Evolutionary conservation across 2,888 invertebrate genomes (phyloP).

Genomic region (Lamellibrachia columna): DNA sequence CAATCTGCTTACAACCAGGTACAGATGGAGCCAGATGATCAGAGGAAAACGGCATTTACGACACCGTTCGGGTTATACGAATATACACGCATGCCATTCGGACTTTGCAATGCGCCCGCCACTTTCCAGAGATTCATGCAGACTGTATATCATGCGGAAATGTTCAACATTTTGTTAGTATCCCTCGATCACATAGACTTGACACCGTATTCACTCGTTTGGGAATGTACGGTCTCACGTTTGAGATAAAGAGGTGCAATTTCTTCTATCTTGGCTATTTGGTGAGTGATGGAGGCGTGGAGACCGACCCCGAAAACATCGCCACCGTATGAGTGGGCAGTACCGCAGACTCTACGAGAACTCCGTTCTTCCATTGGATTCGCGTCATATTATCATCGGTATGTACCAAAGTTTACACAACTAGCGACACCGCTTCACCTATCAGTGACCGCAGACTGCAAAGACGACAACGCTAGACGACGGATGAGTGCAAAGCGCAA

Average conservation of each 20-base stretch:
- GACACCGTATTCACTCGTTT: slow-evolving; percentile 37
- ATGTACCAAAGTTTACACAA: no score
- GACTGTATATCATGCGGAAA: slow-evolving; percentile 35
- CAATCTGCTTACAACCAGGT: slow-evolving; percentile 40
- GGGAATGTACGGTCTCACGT: slow-evolving; percentile 30
- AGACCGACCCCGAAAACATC: neutral
- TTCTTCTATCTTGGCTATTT: slow-evolving; percentile 40
- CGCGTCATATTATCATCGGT: no score
- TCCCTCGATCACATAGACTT: slow-evolving; percentile 33
- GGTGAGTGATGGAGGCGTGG: slow-evolving; percentile 32
- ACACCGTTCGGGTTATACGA: slow-evolving; percentile 39
- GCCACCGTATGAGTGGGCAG: neutral
- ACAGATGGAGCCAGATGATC: slow-evolving; percentile 33
- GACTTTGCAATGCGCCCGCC: slow-evolving; percentile 26
- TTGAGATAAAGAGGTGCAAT: slow-evolving; percentile 38
- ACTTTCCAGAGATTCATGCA: slow-evolving; percentile 45
- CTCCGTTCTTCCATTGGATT: neutral
- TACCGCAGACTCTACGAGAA: neutral
- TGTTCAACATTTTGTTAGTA: slow-evolving; percentile 36
- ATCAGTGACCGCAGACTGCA: no score
- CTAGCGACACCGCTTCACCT: no score
- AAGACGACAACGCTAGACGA: no score
- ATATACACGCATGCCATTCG: slow-evolving; percentile 35
- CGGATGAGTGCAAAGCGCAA: no score
- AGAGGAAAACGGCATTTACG: slow-evolving; percentile 42